Evolutionary conservation across 2,797 vertebrate species (phyloP).

Genomic region (Bryconaethiops microstoma): DNA sequence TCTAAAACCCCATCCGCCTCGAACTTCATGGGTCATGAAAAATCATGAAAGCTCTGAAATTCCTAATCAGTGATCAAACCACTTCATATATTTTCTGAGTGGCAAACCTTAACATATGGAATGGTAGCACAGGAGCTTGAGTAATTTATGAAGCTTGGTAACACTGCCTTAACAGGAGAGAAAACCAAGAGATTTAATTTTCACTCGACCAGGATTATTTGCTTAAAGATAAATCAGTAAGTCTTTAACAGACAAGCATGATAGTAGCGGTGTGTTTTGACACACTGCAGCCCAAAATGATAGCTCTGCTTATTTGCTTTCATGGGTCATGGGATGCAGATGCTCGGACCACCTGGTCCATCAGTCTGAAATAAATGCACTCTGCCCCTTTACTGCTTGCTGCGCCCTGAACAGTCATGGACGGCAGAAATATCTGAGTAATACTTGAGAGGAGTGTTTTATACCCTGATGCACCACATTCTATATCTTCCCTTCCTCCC

Average conservation of each 20-base stretch:
- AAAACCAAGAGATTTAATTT: slow-evolving; percentile 46
- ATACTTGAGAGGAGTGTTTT: slow-evolving; percentile 20
- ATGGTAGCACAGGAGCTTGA: slow-evolving; percentile 27
- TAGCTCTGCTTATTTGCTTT: slow-evolving; percentile 54
- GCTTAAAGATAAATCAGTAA: slow-evolving; percentile 49
- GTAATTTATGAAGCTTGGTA: slow-evolving; percentile 48
- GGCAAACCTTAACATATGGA: slow-evolving; percentile 41
- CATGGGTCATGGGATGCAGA: slow-evolving; percentile 52
- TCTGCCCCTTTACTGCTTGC: slow-evolving; percentile 8
- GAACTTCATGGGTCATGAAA: slow-evolving; percentile 32
- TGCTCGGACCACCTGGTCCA: slow-evolving; percentile 42
- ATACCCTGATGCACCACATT: slow-evolving; percentile 15
- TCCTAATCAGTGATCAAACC: slow-evolving; percentile 50
- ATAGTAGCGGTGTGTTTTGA: slow-evolving; percentile 41
- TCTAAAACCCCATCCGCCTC: slow-evolving; percentile 27
- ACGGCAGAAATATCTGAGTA: slow-evolving; percentile 32
- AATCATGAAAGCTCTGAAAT: slow-evolving; percentile 46
- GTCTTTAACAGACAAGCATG: slow-evolving; percentile 47
- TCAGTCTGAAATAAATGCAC: slow-evolving; percentile 62
- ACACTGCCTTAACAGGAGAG: slow-evolving; percentile 33
- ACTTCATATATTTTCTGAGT: slow-evolving; percentile 43
- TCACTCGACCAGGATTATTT: slow-evolving; percentile 33
- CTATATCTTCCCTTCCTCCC: slow-evolving; percentile 25
- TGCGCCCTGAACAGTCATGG: slow-evolving; percentile 37
- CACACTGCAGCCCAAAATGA: slow-evolving; percentile 34